Evolutionary conservation across 2,888 invertebrate genomes (phyloP), one percentile per base, ranked within the genome.

Genomic region (Pyrocoelia pectoralis): DNA sequence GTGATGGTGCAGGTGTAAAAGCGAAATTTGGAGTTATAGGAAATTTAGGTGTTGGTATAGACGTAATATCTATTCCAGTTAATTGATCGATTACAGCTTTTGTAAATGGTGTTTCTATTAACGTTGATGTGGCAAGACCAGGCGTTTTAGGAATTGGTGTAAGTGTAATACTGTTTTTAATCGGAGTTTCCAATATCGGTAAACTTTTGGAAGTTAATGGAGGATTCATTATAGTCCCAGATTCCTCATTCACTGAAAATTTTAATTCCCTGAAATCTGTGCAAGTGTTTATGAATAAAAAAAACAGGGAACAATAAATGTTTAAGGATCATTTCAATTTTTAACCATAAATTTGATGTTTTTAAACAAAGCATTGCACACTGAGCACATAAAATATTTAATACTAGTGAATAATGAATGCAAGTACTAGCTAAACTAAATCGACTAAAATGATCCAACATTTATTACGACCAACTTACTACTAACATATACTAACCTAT

Each of bases 21-120:
- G 76, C 70, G 59, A 80, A 76, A 52, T 60, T 73, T 0, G 80
- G 81, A 1, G 81, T 80, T n/a, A 79, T 70, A 2, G 78, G 77
- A 41, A 80, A 70, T 58, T 69, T 76, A 0, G 81, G 81, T 0
- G 81, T 81, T 14, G 72, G 73, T 50, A 81, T 70, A 9, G 72
- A 67, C 4, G 66, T 57, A n/a, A 79, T 68, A 70, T 79, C 80
- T 2, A 76, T 69, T 13, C 75, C 76, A 13, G 70, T 66, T 29
- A 76, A 65, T 54, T 80, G 78, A 58, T 78, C 80, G 18, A 79
- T 78, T 6, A 81, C 67, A 49, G 77, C 73, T 71, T 77, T 77
- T 14, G 76, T 75, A 50, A 80, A 77, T 2, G 80, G 80, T 2
- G 80, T 80, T 33, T 75, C 73, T 4, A 60, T 64, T 28, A n/a